phyloP scores from a whole-genome alignment of 2,888 invertebrate genomes.

The Cheilosia grossa region DNA sequence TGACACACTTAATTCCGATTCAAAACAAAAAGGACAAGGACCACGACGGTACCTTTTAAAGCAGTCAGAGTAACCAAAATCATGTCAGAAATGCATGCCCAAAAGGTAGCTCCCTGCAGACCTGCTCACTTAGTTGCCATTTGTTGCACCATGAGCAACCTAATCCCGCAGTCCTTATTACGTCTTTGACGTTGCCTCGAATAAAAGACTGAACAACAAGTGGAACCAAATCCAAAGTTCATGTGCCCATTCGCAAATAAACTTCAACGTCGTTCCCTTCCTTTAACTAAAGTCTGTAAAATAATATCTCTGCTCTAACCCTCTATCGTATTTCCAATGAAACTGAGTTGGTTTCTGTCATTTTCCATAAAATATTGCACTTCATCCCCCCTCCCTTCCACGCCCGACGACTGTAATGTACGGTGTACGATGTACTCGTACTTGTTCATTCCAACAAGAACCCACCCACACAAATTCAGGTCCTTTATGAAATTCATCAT shows the following conservation, averaged over 20 bases:
- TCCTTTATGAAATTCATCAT: conserved; percentile 1
- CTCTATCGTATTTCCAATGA: conserved; percentile 10
- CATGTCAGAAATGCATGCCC: too few species aligned
- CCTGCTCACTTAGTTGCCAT: too few species aligned
- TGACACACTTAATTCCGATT: too few species aligned
- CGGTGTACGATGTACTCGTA: too few species aligned
- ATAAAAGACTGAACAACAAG: not conserved
- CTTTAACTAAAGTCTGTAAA: conserved; percentile 15
- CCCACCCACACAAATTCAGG: not conserved
- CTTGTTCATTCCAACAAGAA: not conserved
- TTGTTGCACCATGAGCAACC: too few species aligned
- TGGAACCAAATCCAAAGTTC: not conserved
- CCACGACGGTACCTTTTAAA: too few species aligned
- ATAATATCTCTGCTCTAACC: conserved; percentile 8
- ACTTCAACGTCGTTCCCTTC: conserved; percentile 2
- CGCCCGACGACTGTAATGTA: not conserved
- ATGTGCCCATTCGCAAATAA: not conserved
- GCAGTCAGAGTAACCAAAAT: too few species aligned
- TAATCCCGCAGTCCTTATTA: too few species aligned
- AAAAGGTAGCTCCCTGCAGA: too few species aligned
- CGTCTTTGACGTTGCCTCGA: too few species aligned
- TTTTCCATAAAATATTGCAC: not conserved
- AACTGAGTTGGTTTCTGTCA: not conserved
- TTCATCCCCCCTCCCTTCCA: not conserved
- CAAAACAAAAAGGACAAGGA: too few species aligned